These are phyloP conservation scores for Octopus bimaculoides DNA, from an alignment of 1,140 invertebrate species.

Conservation along the genomic window DNA sequence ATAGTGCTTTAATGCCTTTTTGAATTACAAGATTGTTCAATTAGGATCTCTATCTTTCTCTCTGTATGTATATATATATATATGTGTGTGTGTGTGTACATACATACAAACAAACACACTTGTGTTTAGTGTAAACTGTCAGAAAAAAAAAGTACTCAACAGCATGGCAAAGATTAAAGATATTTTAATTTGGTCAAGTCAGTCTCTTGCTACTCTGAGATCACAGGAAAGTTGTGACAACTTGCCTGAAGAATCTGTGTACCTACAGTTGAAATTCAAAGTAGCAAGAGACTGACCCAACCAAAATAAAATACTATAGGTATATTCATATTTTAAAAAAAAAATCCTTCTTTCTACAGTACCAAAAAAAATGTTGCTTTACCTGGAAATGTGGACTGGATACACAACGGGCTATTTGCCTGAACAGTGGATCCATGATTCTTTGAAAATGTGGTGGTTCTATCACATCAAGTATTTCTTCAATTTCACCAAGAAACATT, in stretches of 20 bases:
- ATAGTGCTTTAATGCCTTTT: too few relatives aligned
- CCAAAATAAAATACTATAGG: neutral
- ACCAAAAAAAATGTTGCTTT: constrained; percentile 11
- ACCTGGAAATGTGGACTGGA: constrained; percentile 64
- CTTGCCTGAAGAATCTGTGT: too few relatives aligned
- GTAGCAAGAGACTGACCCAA: neutral
- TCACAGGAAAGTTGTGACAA: too few relatives aligned
- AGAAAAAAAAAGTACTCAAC: too few relatives aligned
- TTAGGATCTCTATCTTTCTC: too few relatives aligned
- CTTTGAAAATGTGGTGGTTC: constrained; percentile 63
- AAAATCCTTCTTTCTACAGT: neutral
- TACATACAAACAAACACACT: neutral
- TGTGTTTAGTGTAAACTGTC: too few relatives aligned
- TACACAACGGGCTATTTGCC: constrained; percentile 61
- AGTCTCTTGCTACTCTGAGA: too few relatives aligned
- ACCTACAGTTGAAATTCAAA: neutral
- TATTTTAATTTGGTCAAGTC: too few relatives aligned
- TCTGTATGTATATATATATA: neutral
- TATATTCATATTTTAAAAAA: neutral
- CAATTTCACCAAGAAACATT: constrained; percentile 63
- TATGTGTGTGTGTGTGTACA: neutral
- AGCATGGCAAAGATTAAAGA: too few relatives aligned
- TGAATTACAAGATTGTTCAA: too few relatives aligned
- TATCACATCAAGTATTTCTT: constrained; percentile 63
- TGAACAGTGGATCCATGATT: constrained; percentile 61